These are phyloP conservation scores for Scophthalmus maximus DNA, from an alignment of 2,113 vertebrate genomes.

Conservation along the genomic window DNA sequence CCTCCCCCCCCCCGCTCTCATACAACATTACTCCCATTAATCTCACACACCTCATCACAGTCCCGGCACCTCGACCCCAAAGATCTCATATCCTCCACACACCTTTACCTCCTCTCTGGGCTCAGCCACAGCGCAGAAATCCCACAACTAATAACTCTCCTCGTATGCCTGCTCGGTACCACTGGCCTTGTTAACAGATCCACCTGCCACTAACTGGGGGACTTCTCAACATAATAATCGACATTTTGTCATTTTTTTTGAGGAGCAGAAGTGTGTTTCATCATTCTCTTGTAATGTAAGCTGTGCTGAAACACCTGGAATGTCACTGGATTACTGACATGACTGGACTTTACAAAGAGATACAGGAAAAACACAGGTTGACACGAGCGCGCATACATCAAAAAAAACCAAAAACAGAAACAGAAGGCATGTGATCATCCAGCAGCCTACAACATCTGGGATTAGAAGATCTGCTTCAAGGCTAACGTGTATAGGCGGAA, in stretches of 20 bases:
- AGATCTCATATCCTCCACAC: constrained; percentile 77
- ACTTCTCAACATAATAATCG: background rate
- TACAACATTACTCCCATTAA: constrained; percentile 59
- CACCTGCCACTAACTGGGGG: constrained; percentile 20
- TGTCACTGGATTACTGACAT: constrained; percentile 1
- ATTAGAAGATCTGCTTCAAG: constrained; percentile 8
- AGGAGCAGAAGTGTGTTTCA: background rate
- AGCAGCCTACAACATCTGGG: too few relatives aligned
- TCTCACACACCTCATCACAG: constrained; percentile 78
- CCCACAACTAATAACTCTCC: constrained; percentile 60
- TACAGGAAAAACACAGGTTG: background rate
- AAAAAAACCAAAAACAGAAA: background rate
- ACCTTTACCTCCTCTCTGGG: constrained; percentile 72
- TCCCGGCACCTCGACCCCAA: constrained; percentile 66
- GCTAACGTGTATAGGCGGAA: constrained; percentile 13
- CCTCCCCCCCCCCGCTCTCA: constrained; percentile 36
- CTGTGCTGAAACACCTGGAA: background rate
- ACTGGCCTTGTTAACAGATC: constrained; percentile 22
- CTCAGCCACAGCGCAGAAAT: constrained; percentile 44
- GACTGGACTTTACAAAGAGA: constrained; percentile 5
- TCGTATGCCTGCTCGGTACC: constrained; percentile 24
- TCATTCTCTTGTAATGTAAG: background rate
- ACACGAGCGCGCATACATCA: background rate
- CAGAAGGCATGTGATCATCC: constrained; percentile 13
- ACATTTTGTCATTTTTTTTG: background rate